Base-by-base conservation (phyloP, 2,888 invertebrate genomes). In the Drosophila demipolita region DNA sequence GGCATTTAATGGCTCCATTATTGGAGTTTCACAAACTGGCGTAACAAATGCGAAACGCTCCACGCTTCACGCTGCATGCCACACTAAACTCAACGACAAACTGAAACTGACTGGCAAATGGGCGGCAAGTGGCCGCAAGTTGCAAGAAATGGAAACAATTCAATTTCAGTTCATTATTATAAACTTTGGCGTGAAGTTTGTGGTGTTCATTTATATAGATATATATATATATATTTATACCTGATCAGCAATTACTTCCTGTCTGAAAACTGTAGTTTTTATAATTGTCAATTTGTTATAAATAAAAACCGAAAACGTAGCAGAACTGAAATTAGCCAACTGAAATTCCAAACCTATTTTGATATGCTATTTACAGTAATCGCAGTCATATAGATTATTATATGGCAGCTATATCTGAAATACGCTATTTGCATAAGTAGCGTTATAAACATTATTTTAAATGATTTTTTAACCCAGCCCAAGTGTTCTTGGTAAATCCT, bases 1-100 rank as follows among this genome's bases (percentile, higher is more conserved):
- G 90, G 83, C 90, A 85, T 85, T 88, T 85, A 90, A 85, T 85
- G 88, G 90, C 90, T 85, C 83, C 80, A 87, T 85, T 89, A 85
- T 85, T 85, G 90, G 77, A 85, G 71, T 85, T 85, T 83, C 70
- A 58, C 66, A 78, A 89, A 89, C 76, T 87, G 76, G 70, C 72
- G 59, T 73, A 79, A 89, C 86, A 75, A 85, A 85, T 90, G 90
- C 86, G 72, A 33, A 63, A 66, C 65, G 81, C 78, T 77, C 36
- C 38, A 33, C 73, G 71, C 71, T 68, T 20, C 36, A 33, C 64
- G 64, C 8, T 9, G 45, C 45, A 20, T 45, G 45, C 3, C 15
- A 7, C 15, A 38, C 38, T 8, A 8, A 17, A 17, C 40, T n/a
- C 11, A 36, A 26, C n/a, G 29, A 33, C 7, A n/a, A 53, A 20